Evolutionary conservation across 2,888 invertebrate species (phyloP), one percentile per base, ranked within the genome.

Genomic region (Xanthia togata): DNA sequence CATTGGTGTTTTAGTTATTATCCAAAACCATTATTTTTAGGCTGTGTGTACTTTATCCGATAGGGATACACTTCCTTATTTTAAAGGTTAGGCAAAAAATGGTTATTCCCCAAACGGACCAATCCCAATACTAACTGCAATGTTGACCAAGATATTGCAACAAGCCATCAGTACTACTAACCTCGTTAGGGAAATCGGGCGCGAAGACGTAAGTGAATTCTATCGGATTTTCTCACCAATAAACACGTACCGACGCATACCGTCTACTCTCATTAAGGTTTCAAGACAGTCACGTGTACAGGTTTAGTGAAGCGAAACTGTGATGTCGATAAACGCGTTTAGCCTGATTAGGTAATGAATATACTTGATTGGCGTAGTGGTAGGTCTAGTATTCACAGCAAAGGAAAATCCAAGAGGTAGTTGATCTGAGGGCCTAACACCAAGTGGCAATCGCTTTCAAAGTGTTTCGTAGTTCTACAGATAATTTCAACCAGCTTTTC

Each of bases 211-310:
- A 65, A 70, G n/a, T 60, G 59, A 65, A 35, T 77, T 77, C 73
- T 74, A 59, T 72, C 62, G 23, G 69, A 75, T 81, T 83, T 84
- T 84, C 78, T 78, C 65, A 65, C 31, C 41, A 44, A n/a, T 14
- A 5, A 67, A 79, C 86, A 87, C 87, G 84, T 87, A 87, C 31
- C 11, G 26, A 41, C 62, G 82, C 73, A 78, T 70, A 81, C 65
- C 50, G 73, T 64, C 68, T 57, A 60, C 70, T 81, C 74, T 67
- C 62, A 82, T 81, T 87, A 78, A 70, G 83, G 85, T 79, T 82
- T 62, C 70, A 86, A 78, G 80, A 83, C 73, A 83, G 81, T 79
- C 87, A 84, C 83, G 81, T 82, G 81, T 64, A n/a, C 41, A 26
- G 50, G 14, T 11, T 35, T 77, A 87, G 77, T 81, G 87, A 78